Evolutionary conservation across 2,888 invertebrate genomes (phyloP).

Genomic region (Lasioglossum lativentre): DNA sequence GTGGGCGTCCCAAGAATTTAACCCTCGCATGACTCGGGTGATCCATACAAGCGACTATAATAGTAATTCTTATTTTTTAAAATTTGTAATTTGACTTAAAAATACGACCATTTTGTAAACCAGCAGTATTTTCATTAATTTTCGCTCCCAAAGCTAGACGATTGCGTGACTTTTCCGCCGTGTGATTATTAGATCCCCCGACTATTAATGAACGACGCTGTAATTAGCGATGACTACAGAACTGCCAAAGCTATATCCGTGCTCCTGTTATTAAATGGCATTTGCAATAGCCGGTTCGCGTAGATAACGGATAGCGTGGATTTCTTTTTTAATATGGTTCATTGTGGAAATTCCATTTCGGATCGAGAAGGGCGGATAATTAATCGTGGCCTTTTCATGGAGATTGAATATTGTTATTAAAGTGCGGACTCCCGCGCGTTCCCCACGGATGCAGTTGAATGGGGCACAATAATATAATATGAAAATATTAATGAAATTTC

Average conservation of each 20-base stretch:
- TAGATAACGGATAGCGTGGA: background rate
- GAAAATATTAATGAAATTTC: background rate
- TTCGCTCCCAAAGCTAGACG: background rate
- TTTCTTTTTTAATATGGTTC: background rate
- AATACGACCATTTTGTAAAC: no score
- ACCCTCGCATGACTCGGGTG: no score
- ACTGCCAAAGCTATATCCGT: background rate
- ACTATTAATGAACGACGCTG: background rate
- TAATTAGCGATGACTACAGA: conserved; percentile 3
- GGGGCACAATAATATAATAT: background rate
- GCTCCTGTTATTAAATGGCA: background rate
- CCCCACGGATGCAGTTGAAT: background rate
- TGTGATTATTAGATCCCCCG: background rate
- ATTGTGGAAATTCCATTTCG: background rate
- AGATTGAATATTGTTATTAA: background rate
- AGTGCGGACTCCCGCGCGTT: background rate
- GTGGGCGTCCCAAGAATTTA: no score
- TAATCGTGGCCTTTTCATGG: background rate
- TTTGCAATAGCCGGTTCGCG: background rate
- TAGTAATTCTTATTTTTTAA: no score
- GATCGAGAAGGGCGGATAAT: background rate
- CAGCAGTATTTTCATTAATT: no score
- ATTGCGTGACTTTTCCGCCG: background rate
- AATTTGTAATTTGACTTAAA: no score
- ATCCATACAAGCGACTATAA: no score